These are phyloP conservation scores for Aquatica leii DNA, from an alignment of 2,888 invertebrate species.

Conservation along the genomic window DNA sequence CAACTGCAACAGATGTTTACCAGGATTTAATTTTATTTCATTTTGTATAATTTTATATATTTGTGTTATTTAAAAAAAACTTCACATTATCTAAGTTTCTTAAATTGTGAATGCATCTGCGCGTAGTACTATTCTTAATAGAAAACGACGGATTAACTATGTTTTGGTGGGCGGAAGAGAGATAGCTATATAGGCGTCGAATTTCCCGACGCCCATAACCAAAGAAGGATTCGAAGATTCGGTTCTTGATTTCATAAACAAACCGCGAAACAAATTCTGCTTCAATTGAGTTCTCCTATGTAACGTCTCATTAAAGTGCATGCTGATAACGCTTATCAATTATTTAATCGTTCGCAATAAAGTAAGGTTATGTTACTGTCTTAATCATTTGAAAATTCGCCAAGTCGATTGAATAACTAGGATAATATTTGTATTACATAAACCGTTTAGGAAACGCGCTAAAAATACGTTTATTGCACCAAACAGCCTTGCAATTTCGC, in stretches of 20 bases:
- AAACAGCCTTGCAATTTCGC: no score
- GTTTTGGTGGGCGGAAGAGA: slow-evolving; percentile 49
- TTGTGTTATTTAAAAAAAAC: no score
- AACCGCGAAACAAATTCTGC: slow-evolving; percentile 23
- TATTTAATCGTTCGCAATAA: neutral
- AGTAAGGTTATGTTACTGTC: neutral
- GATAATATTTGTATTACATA: no score
- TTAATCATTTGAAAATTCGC: no score
- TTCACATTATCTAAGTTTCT: no score
- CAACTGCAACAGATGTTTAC: slow-evolving; percentile 1
- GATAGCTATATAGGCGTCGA: slow-evolving; percentile 60
- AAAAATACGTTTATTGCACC: no score
- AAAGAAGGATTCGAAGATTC: slow-evolving; percentile 74
- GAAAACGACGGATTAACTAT: slow-evolving; percentile 46
- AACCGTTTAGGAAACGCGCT: no score
- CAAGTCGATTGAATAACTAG: no score
- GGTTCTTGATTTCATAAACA: slow-evolving; percentile 29
- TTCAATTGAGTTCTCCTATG: neutral
- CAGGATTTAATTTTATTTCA: neutral
- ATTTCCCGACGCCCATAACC: slow-evolving; percentile 76
- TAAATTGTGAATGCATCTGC: slow-evolving; percentile 26
- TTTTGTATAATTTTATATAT: no score
- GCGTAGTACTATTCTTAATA: slow-evolving; percentile 25
- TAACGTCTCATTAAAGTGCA: neutral
- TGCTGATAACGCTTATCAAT: neutral